Conservation (phyloP, 2,797 vertebrate species). For the Halcyon leucocephala region DNA sequence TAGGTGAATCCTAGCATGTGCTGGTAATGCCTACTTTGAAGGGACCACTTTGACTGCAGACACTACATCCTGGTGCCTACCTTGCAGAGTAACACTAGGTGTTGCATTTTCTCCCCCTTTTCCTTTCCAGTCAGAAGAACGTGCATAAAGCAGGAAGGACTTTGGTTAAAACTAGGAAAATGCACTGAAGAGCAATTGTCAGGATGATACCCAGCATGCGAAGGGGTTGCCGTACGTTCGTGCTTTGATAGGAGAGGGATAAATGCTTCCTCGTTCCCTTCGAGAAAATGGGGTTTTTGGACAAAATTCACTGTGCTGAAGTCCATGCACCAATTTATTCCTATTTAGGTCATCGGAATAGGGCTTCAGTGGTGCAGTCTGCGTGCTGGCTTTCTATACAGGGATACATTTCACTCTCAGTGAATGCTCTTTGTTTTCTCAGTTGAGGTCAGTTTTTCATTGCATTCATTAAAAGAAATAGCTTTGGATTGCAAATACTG, state of each 20-base stretch:
- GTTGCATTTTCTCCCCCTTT: background rate
- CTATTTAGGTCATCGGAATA: conserved; percentile 61
- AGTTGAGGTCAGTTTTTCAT: conserved; percentile 62
- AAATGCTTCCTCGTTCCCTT: background rate
- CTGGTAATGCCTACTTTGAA: background rate
- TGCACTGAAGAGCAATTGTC: background rate
- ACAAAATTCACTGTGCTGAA: background rate
- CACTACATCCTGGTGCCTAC: rapidly evolving
- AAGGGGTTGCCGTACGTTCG: background rate
- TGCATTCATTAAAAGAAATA: conserved; percentile 56
- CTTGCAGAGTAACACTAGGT: background rate
- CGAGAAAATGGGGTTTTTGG: background rate
- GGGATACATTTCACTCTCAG: conserved; percentile 50
- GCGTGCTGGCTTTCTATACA: conserved; percentile 24
- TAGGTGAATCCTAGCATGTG: rapidly evolving
- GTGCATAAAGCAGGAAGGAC: background rate
- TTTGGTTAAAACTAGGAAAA: background rate
- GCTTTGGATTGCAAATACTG: conserved; percentile 14
- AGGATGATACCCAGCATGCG: background rate
- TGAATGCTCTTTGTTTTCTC: conserved; percentile 66
- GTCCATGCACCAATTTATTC: conserved; percentile 35
- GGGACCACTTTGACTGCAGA: background rate
- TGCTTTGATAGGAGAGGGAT: background rate
- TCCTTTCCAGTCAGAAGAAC: background rate
- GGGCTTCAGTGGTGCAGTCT: conserved; percentile 14